Conservation (phyloP, 1,140 invertebrate species). For the Dryas iulia region DNA sequence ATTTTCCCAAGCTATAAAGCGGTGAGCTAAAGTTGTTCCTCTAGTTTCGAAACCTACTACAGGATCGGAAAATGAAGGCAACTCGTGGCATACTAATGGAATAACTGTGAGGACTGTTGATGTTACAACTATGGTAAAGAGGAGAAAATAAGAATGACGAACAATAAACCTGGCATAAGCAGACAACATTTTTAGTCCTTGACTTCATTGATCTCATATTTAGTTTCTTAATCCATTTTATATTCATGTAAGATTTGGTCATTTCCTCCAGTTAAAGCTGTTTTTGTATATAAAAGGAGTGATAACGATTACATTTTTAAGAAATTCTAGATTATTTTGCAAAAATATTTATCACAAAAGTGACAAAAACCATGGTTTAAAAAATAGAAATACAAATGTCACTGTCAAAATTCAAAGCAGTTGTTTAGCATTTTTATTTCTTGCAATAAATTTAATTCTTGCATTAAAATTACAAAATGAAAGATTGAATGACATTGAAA, state of each 20-base stretch:
- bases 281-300: background rate
- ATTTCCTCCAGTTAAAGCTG: conserved; percentile 27
- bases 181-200: conserved; percentile 73
- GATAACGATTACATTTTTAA: background rate
- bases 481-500: no score
- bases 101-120: conserved; percentile 87
- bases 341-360: conserved; percentile 12
- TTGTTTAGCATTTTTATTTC: background rate
- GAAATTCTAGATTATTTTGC: background rate
- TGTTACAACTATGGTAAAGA: conserved; percentile 84
- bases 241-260: conserved; percentile 27
- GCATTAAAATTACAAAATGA: no score
- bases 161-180: conserved; percentile 85
- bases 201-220: conserved; percentile 58
- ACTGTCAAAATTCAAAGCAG: background rate
- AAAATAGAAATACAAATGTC: conserved; percentile 12
- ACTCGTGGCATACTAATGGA: conserved; percentile 84
- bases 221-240: conserved; percentile 52
- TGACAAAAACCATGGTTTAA: conserved; percentile 8
- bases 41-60: conserved; percentile 94
- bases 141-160: conserved; percentile 87
- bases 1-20: conserved; percentile 91
- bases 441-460: background rate
- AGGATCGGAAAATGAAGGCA: conserved; percentile 90
- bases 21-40: conserved; percentile 88